Percentiles rank a stretch among this genome's conserved stretches.
These are phyloP conservation scores for Troides oblongomaculatus DNA, from an alignment of 2,888 invertebrate species.

Conservation along the genomic window DNA sequence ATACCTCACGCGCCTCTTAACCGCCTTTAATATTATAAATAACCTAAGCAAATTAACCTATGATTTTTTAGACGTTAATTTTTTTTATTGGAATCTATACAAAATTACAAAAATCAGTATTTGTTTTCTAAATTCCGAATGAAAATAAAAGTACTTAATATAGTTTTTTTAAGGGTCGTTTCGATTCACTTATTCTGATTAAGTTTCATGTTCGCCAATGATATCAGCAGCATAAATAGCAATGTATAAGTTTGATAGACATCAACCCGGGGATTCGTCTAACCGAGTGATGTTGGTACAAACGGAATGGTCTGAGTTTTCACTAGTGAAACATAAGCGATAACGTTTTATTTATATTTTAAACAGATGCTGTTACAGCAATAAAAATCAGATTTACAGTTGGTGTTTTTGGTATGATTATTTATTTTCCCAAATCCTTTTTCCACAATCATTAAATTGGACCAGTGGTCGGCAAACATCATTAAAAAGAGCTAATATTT, in stretches of 20 bases:
- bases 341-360: constrained; percentile 73
- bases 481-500: too few relatives aligned
- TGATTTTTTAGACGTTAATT: constrained; percentile 43
- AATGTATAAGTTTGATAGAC: constrained; percentile 46
- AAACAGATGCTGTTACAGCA: constrained; percentile 77
- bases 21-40: constrained; percentile 45
- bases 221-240: constrained; percentile 40
- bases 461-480: too few relatives aligned
- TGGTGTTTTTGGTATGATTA: constrained; percentile 43
- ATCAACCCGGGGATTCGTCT: constrained; percentile 34
- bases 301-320: constrained; percentile 64
- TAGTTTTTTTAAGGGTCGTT: constrained; percentile 52
- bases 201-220: constrained; percentile 30
- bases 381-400: constrained; percentile 73
- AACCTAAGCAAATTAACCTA: constrained; percentile 46
- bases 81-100: constrained; percentile 51
- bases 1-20: constrained; percentile 30
- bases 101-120: constrained; percentile 52
- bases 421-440: constrained; percentile 15
- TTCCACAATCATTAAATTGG: too few relatives aligned
- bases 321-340: constrained; percentile 70
- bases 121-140: constrained; percentile 34
- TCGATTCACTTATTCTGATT: constrained; percentile 35
- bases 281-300: constrained; percentile 52
- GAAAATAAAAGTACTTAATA: constrained; percentile 64